phyloP scores from a whole-genome alignment of 64 coral and sea anemone genomes.

The Pachyseris speciosa region DNA sequence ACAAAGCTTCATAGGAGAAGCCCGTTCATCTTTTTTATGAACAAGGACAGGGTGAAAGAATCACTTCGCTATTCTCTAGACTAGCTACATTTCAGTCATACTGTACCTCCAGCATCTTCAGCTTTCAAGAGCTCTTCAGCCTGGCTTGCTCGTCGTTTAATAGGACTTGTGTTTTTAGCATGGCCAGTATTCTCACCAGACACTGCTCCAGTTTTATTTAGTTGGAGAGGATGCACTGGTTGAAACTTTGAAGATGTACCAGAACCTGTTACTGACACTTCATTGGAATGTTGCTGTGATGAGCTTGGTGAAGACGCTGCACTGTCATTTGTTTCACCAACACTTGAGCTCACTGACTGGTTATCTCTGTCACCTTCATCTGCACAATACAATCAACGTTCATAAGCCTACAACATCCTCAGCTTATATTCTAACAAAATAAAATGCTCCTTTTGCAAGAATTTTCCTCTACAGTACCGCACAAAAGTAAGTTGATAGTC shows the following conservation, averaged over 20 bases:
- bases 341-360: constrained; percentile 84
- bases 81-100: not conserved
- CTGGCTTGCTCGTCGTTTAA: constrained; percentile 37
- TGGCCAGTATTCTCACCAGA: not conserved
- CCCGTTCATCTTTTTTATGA: too few relatives aligned
- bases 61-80: too few relatives aligned
- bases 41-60: too few relatives aligned
- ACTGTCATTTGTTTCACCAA: constrained; percentile 89
- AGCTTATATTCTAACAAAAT: too few relatives aligned
- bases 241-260: not conserved
- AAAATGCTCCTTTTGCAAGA: not conserved
- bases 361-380: constrained; percentile 79
- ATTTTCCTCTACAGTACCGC: too few relatives aligned
- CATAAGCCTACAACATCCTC: too few relatives aligned
- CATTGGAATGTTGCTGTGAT: not conserved
- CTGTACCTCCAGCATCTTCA: constrained; percentile 45
- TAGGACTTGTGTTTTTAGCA: constrained; percentile 29
- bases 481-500: too few relatives aligned
- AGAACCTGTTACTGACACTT: not conserved
- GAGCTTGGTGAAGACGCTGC: constrained; percentile 73
- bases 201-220: not conserved
- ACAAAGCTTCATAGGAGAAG: too few relatives aligned
- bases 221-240: constrained; percentile 19
- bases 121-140: constrained; percentile 52
- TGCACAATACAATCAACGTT: not conserved